Conservation (phyloP, 1,140 invertebrate genomes). For the Nylanderia fulva region DNA sequence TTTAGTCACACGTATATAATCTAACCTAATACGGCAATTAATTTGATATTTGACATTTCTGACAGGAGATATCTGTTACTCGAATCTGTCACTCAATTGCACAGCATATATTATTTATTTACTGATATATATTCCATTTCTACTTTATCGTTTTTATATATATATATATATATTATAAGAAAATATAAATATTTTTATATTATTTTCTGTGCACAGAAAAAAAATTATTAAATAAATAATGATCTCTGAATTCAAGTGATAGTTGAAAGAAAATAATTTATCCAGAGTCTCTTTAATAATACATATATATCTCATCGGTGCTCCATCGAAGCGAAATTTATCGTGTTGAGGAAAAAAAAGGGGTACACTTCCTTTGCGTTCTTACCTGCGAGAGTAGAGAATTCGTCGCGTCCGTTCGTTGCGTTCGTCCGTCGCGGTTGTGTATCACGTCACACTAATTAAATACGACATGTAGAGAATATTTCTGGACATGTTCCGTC, state of each 20-base stretch:
- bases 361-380: too few relatives aligned
- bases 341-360: not conserved
- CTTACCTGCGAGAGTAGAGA: conserved; percentile 17
- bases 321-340: not conserved
- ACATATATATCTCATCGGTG: not conserved
- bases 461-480: conserved; percentile 18
- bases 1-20: too few relatives aligned
- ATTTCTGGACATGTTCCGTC: conserved; percentile 28
- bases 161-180: too few relatives aligned
- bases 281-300: not conserved
- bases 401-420: conserved; percentile 14
- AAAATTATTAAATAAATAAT: too few relatives aligned
- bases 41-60: too few relatives aligned
- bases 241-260: not conserved
- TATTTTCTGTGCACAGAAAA: too few relatives aligned
- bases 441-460: conserved; percentile 43
- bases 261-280: not conserved
- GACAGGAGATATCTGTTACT: too few relatives aligned
- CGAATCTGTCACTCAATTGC: too few relatives aligned
- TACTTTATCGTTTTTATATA: not conserved
- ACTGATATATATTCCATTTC: too few relatives aligned
- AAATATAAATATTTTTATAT: too few relatives aligned
- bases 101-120: not conserved
- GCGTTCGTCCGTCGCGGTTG: not conserved
- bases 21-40: not conserved